Evolutionary conservation across 2,113 vertebrate genomes (phyloP), one percentile per base, ranked within the genome.

Genomic region (Butorides virescens): DNA sequence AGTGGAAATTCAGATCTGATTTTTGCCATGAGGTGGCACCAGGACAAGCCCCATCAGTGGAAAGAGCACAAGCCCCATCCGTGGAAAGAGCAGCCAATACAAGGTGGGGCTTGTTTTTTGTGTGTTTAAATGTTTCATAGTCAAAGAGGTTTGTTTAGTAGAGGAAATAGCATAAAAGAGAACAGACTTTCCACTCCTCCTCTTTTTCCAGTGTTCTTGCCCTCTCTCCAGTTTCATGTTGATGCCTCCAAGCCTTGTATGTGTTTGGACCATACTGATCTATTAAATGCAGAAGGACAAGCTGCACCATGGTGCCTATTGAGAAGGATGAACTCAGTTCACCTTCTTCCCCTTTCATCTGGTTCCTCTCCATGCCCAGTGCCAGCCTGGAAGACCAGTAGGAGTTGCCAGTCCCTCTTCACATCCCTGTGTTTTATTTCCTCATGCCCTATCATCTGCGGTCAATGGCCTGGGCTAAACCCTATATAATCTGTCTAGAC

Each of bases 171-270:
- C 68, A 78, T 94, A 78, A 77, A 56, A 52, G 37, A 61, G 63
- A 79, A 15, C 85, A 93, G 90, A 93, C 84, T 96, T 97, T 96
- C 97, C 96, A 94, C 92, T 92, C 93, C 93, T 77, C 87, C 93
- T 94, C 83, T 96, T 92, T 96, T 97, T 94, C 97, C 96, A 94
- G 65, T 34, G 55, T 39, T 15, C 56, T 47, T 73, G 85, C 92
- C 94, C 66, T 92, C 90, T 61, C 53, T 88, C 9, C 86, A 25
- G 56, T 44, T 77, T 56, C 29, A 16, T 3, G 2, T 13, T 23
- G 15, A 72, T 1, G 39, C 87, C 76, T 86, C 80, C 93, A 66
- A 86, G 63, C 58, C n/a, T 42, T 63, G 61, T 73, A 30, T 65
- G 81, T 6, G 39, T 39, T 44, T 39, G 84, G 84, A 56, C 17